Evolutionary conservation across 2,797 vertebrate species (phyloP).

Genomic region (Catamblyrhynchus diadema): DNA sequence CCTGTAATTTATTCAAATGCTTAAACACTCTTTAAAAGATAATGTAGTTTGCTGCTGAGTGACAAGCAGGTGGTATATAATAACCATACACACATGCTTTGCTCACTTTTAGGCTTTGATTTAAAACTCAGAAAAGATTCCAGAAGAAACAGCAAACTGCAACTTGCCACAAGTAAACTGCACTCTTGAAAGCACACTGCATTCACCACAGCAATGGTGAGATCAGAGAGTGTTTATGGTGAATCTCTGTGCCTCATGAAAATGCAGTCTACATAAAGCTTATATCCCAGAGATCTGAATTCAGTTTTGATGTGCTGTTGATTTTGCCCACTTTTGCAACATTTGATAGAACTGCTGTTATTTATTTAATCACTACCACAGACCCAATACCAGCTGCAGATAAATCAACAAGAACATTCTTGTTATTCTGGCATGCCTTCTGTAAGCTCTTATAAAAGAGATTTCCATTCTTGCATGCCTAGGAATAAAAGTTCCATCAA

Average conservation of each 20-base stretch:
- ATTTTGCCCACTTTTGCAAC: background rate
- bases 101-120: background rate
- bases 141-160: background rate
- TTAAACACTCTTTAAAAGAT: background rate
- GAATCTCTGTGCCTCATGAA: background rate
- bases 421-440: constrained; percentile 11
- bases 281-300: background rate
- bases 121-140: background rate
- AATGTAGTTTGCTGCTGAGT: background rate
- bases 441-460: constrained; percentile 1
- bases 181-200: background rate
- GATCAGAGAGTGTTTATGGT: background rate
- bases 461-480: background rate
- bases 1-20: background rate
- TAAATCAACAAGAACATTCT: constrained; percentile 25
- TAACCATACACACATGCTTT: background rate
- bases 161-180: background rate
- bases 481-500: constrained; percentile 20
- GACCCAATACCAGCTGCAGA: background rate
- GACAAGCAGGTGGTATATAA: background rate
- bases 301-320: background rate
- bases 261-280: background rate
- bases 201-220: background rate
- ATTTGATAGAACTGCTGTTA: background rate
- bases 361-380: background rate